These are phyloP conservation scores for Lamprotornis superbus DNA, from an alignment of 2,113 vertebrate genomes.

Conservation along the genomic window DNA sequence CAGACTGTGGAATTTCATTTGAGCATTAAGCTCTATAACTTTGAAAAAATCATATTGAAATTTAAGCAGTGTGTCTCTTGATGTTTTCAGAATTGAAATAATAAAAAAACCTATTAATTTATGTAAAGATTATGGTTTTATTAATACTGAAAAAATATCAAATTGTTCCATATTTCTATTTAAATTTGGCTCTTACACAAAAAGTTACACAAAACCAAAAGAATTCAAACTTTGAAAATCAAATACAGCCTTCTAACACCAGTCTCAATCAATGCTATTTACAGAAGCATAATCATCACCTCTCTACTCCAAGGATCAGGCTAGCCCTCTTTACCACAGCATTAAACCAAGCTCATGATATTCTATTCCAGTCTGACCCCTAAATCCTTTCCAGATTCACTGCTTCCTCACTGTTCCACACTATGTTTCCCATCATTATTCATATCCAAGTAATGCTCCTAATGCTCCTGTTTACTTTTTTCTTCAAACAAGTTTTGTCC, in stretches of 20 bases:
- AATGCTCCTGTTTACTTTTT: neutral
- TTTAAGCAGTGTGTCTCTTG: neutral
- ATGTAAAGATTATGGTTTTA: neutral
- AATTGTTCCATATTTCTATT: neutral
- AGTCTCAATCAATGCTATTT: conserved; percentile 1
- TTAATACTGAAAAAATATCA: neutral
- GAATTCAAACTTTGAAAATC: neutral
- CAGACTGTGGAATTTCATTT: neutral
- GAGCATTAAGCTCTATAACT: neutral
- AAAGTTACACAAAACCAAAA: neutral
- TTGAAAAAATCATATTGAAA: neutral
- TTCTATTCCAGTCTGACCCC: conserved; percentile 36
- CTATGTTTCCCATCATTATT: neutral
- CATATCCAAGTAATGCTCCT: neutral
- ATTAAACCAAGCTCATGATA: conserved; percentile 32
- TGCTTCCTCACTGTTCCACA: neutral
- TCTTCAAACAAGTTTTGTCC: neutral
- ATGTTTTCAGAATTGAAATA: neutral
- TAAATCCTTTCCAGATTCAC: conserved; percentile 32
- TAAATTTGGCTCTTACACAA: neutral
- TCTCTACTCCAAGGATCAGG: conserved; percentile 12
- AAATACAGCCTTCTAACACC: neutral
- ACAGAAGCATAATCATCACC: neutral
- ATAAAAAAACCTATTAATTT: neutral
- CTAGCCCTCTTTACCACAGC: neutral